Base-by-base conservation (phyloP, 2,113 vertebrate genomes). In the Atrichornis clamosus region DNA sequence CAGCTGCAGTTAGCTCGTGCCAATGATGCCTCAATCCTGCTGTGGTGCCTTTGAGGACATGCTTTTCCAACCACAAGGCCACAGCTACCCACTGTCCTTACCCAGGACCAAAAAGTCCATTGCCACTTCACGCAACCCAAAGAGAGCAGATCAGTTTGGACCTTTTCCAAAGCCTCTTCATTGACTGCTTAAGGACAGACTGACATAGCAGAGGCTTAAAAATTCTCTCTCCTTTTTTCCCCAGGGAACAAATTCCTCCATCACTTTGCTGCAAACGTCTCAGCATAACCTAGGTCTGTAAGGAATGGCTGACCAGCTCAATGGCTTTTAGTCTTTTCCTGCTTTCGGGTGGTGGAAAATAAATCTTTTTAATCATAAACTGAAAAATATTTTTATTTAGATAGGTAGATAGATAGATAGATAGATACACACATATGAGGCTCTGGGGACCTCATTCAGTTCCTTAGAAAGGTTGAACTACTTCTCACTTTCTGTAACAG, bases 1-100 rank as follows among this genome's bases (percentile, higher is more conserved):
- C 52, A 67, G n/a, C 56, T 59, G 77, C 56, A n/a, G 24, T 27
- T 21, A 58, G 16, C 26, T 92, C 24, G 3, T 18, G 47, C 39
- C 52, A 74, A 12, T 0, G 0, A 28, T 46, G 41, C 15, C 37
- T n/a, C 20, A 15, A 59, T 12, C 27, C 58, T 39, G 20, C 2
- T 11, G 46, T 22, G 17, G 6, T 33, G 37, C 59, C 49, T 69
- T 65, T 37, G 50, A 69, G 55, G 32, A 44, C 4, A 1, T 2
- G 15, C 3, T 1, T 39, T 72, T 75, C 52, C 67, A 75, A 32
- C 8, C 22, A 27, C 21, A 6, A 2, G 11, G 49, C 22, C 63
- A 39, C n/a, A 47, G 16, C 24, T 37, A 19, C 10, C 22, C 49
- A 8, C 18, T 15, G 28, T 37, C 83, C 13, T 78, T 26, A 65